Base-by-base conservation (phyloP, 2,113 vertebrate species). In the Cyanoliseus patagonus region DNA sequence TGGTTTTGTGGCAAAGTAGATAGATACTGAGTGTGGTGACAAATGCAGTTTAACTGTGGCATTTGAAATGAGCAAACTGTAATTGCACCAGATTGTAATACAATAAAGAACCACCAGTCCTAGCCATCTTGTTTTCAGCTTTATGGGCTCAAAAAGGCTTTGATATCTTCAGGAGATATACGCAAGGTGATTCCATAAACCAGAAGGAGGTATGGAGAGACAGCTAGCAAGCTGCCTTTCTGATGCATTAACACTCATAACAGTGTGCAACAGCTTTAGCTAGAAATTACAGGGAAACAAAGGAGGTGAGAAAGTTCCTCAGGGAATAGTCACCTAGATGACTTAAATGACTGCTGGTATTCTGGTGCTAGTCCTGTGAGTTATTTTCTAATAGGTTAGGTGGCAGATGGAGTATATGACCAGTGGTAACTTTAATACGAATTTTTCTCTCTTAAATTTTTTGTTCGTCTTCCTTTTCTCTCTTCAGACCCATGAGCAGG, bases 401-500 rank as follows among this genome's bases (percentile, higher is more conserved):
- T n/a, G 19, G 22, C 64, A 92, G 30, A 69, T 5, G 5, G 28
- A 79, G 17, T 88, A 46, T 72, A 44, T 89, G 67, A 76, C 28
- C n/a, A 63, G n/a, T 73, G 17, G 4, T 80, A 80, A 89, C 17
- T 55, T 68, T 62, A 90, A 88, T 35, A 85, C 7, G 3, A 82
- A 28, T 64, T 74, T 90, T 84, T 83, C n/a, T 83, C 73, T 83
- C 35, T 81, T 88, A 2, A 2, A 8, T 93, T 88, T 93, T 93
- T 86, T 92, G 11, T 82, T 78, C 61, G 37, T 91, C n/a, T 76
- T 17, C n/a, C 78, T 90, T 81, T 69, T 91, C 6, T 86, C 52
- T 90, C 81, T 96, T 94, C 68, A 97, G 97, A 87, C 55, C 49
- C 66, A 13, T 85, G 96, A 95, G 77, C 79, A 78, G 69, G 88